Evolutionary conservation across 2,797 vertebrate genomes (phyloP), one percentile per base, ranked within the genome.

Genomic region (Sandelia bainsii): DNA sequence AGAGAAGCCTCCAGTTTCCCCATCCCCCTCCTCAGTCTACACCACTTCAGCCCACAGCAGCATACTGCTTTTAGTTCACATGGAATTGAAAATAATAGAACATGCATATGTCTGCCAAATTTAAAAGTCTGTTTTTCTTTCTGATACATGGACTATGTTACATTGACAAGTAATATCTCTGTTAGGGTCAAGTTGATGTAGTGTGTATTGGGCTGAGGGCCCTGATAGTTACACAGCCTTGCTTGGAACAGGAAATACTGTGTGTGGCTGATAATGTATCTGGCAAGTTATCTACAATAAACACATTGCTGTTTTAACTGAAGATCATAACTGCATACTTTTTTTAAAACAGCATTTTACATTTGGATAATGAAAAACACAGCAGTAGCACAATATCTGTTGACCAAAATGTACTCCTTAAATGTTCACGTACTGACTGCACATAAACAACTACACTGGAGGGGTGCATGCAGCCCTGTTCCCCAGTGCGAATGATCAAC

Each of bases 241-340:
- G 39, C 29, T 62, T 58, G 22, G 8, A 80, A 72, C 69, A 81
- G 87, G 83, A 91, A 87, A 75, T 52, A 4, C 5, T 83, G 76
- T 50, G 25, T 54, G 34, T 5, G 48, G 51, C 51, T 72, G 87
- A 86, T 90, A 88, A 65, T 62, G 45, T 67, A 72, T 74, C 60
- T 79, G 70, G 72, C 44, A 61, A 57, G n/a, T 46, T 57, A 51
- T 50, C 71, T 65, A 59, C 37, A 54, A 1, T 29, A 65, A 76
- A 49, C 67, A 79, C 44, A 53, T 23, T 29, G 14, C 9, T 44
- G 22, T 69, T n/a, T 27, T 48, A 52, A 59, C 62, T 68, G 42
- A 81, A 23, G 50, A 52, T 22, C 46, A 20, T 19, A 19, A 19
- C 39, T 34, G 29, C 20, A 50, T 16, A 3, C 9, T 37, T 50